phyloP scores from a whole-genome alignment of 2,797 vertebrate genomes.

The Kryptopterus vitreolus region DNA sequence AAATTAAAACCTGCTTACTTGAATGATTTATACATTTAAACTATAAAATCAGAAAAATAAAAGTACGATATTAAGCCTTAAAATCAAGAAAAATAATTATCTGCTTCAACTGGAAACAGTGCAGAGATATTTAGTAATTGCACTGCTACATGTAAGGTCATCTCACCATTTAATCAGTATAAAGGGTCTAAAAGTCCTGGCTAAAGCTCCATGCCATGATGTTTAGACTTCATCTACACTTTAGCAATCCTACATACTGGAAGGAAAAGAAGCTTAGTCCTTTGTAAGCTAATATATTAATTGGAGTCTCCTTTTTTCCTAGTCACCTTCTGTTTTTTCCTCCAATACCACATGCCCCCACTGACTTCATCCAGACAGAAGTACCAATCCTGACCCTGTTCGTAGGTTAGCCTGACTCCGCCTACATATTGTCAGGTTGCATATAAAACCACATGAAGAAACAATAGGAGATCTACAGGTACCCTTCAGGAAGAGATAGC shows the following conservation, averaged over 20 bases:
- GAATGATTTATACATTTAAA: neutral
- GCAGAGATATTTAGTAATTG: slow-evolving; percentile 3
- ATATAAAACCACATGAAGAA: slow-evolving; percentile 49
- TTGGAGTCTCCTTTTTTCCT: slow-evolving; percentile 4
- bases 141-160: slow-evolving; percentile 12
- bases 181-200: slow-evolving; percentile 1
- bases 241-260: slow-evolving; percentile 38
- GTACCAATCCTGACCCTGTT: slow-evolving; percentile 37
- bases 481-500: slow-evolving; percentile 26
- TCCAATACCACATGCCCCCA: neutral
- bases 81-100: slow-evolving; percentile 2
- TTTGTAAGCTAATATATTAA: slow-evolving; percentile 50
- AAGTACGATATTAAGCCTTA: neutral
- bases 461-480: slow-evolving; percentile 16
- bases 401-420: slow-evolving; percentile 28
- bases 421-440: slow-evolving; percentile 14
- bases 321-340: too few relatives aligned
- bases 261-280: slow-evolving; percentile 45
- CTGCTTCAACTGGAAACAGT: neutral
- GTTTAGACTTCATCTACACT: slow-evolving; percentile 39
- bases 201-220: slow-evolving; percentile 29
- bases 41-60: neutral
- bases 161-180: slow-evolving; percentile 25
- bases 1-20: neutral
- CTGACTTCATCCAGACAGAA: slow-evolving; percentile 18